Percentiles rank a stretch among this genome's conserved stretches.
These are phyloP conservation scores for Caenorhabditis japonica DNA, from an alignment of 2,888 invertebrate species.

Conservation along the genomic window DNA sequence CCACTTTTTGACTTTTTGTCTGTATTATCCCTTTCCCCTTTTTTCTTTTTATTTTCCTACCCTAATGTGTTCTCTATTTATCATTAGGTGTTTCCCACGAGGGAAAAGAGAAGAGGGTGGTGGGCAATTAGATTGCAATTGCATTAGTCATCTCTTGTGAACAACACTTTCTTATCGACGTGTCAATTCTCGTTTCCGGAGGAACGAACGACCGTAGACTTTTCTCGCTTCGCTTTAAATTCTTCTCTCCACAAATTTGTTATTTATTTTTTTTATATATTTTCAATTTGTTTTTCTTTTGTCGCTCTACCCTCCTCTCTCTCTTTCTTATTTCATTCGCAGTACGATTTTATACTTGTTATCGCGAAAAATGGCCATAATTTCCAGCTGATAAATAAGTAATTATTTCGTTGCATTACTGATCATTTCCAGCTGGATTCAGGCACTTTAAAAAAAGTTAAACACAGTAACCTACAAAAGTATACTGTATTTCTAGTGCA, in stretches of 20 bases:
- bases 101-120: conserved; percentile 6
- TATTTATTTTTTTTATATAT: neutral
- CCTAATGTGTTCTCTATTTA: conserved; percentile 32
- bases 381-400: conserved; percentile 2
- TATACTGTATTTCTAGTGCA: neutral
- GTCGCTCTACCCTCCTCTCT: neutral
- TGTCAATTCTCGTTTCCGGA: conserved; percentile 17
- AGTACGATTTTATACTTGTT: conserved; percentile 36
- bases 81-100: conserved; percentile 44
- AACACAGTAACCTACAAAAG: conserved; percentile 3
- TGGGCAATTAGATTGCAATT: too few species aligned
- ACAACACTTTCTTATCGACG: conserved; percentile 22
- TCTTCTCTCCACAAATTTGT: neutral
- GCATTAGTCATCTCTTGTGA: conserved; percentile 35
- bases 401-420: conserved; percentile 13
- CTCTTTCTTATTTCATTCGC: too few species aligned
- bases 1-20: conserved; percentile 26
- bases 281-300: conserved; percentile 4
- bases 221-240: conserved; percentile 1
- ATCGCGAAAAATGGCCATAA: conserved; percentile 22
- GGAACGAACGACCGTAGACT: too few species aligned
- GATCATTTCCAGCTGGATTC: too few species aligned
- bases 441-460: too few species aligned
- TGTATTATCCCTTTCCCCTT: conserved; percentile 26
- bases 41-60: conserved; percentile 15